Evolutionary conservation across 2,888 invertebrate species (phyloP).

Genomic region (Nasonia oneida): DNA sequence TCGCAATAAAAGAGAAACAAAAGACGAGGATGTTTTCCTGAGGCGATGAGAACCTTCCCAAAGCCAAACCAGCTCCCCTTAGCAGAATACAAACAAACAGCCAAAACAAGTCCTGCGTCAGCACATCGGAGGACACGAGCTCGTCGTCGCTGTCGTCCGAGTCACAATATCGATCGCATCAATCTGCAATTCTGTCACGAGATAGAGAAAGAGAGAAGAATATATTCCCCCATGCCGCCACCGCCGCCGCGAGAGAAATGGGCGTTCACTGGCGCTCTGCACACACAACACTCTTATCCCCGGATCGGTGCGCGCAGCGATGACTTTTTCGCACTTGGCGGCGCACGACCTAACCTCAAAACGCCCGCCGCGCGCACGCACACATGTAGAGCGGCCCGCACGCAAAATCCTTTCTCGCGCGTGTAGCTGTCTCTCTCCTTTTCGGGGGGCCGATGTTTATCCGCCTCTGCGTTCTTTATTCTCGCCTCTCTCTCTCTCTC

Average conservation of each 20-base stretch:
- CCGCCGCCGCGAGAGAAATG: constrained; percentile 71
- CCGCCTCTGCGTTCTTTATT: constrained; percentile 24
- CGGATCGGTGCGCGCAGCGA: constrained; percentile 69
- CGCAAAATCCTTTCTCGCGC: constrained; percentile 9
- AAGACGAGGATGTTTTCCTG: too few relatives aligned
- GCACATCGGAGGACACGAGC: neutral
- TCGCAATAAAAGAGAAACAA: too few relatives aligned
- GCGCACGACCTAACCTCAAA: constrained; percentile 74
- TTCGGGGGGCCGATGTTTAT: constrained; percentile 35
- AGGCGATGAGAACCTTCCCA: neutral
- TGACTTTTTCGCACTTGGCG: constrained; percentile 69
- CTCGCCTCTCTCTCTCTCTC: neutral
- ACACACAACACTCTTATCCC: constrained; percentile 35
- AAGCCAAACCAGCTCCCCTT: neutral
- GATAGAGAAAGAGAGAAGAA: constrained; percentile 10
- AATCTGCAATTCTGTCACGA: constrained; percentile 76
- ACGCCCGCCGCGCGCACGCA: constrained; percentile 16
- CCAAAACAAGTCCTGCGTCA: neutral
- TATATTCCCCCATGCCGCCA: neutral
- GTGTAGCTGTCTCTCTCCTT: neutral
- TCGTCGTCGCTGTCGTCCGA: neutral
- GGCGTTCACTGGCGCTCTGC: constrained; percentile 73
- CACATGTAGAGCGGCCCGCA: neutral
- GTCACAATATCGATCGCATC: constrained; percentile 75
- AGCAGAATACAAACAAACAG: too few relatives aligned